These are phyloP conservation scores for Bombus impatiens DNA, from an alignment of 1,140 invertebrate species.

Conservation along the genomic window DNA sequence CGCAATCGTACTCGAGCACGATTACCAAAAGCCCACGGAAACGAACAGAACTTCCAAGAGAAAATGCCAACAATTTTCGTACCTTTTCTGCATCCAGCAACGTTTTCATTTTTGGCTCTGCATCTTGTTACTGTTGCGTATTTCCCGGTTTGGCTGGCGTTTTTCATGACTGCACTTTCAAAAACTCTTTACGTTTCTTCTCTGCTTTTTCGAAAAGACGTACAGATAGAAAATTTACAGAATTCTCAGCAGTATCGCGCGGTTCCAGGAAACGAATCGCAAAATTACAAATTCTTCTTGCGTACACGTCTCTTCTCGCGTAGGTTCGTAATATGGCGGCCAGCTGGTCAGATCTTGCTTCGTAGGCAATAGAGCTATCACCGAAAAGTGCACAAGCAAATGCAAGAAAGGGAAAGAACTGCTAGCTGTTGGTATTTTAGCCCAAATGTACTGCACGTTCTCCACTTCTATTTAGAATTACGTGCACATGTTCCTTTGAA, in stretches of 20 bases:
- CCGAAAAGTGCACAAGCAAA: background rate
- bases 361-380: background rate
- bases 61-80: conserved; percentile 29
- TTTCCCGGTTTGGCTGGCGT: background rate
- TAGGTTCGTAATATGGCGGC: background rate
- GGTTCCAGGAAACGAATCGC: too few relatives aligned
- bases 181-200: background rate
- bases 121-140: background rate
- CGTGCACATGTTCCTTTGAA: background rate
- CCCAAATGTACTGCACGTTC: background rate
- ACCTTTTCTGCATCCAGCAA: background rate
- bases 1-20: conserved; percentile 33
- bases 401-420: background rate
- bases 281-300: background rate
- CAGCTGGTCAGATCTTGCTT: background rate
- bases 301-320: background rate
- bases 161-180: background rate
- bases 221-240: background rate
- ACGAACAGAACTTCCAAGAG: background rate
- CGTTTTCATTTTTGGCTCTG: background rate
- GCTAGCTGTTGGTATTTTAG: background rate
- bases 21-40: conserved; percentile 28
- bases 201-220: background rate
- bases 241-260: background rate
- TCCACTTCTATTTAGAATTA: background rate